Percentiles rank a stretch among this genome's conserved stretches.
Conservation (phyloP, 1,140 invertebrate genomes). For the Euura saliciscinereae region DNA sequence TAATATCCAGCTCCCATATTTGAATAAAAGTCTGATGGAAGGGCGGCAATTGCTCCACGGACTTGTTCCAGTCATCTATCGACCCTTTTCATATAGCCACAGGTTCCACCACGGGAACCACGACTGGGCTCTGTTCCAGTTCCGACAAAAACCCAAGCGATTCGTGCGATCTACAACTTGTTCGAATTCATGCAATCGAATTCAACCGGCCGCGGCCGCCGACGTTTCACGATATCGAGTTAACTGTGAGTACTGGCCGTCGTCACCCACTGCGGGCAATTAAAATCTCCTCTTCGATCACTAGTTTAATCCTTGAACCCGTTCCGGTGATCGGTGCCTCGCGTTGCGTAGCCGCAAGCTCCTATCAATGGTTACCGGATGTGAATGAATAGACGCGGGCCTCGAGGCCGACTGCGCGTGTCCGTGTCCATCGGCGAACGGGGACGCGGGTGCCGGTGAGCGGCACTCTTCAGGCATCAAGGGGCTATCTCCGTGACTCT, state of each 20-base stretch:
- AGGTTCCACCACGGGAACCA: no score
- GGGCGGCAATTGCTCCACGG: constrained; percentile 12
- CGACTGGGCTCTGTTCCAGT: no score
- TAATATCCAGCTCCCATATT: constrained; percentile 33
- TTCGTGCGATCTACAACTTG: neutral
- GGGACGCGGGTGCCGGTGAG: neutral
- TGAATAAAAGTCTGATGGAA: constrained; percentile 22
- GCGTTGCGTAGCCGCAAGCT: constrained; percentile 11
- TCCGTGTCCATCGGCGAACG: neutral
- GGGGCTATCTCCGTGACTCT: neutral
- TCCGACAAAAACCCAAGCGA: neutral
- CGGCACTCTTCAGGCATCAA: neutral
- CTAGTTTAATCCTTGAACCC: neutral
- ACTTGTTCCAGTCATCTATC: neutral
- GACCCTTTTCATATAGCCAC: no score
- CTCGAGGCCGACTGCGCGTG: constrained; percentile 1
- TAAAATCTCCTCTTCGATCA: constrained; percentile 2
- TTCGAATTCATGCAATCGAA: neutral
- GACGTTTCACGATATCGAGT: neutral
- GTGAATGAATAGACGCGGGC: constrained; percentile 35
- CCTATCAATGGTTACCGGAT: constrained; percentile 45
- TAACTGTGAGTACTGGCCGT: neutral
- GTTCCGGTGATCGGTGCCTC: neutral
- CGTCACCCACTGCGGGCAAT: neutral
- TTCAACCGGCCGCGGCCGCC: neutral